Evolutionary conservation across 2,113 vertebrate species (phyloP).

Genomic region (Gavialis gangeticus): DNA sequence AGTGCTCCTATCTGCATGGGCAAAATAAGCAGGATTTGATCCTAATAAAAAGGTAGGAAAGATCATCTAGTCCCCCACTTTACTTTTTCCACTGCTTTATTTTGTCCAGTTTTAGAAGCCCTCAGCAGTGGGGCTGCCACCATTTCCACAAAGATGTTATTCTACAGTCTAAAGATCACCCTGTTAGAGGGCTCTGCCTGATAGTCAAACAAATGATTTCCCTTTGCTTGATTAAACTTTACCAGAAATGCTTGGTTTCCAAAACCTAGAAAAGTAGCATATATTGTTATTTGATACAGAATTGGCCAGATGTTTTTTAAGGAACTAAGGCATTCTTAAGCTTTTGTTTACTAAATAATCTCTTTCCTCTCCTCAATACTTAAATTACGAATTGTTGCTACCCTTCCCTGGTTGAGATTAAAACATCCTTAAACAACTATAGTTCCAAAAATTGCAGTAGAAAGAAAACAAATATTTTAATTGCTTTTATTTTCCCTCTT

Average conservation of each 20-base stretch:
- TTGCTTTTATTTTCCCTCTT: constrained; percentile 63
- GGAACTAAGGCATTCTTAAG: constrained; percentile 76
- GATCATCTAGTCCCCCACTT: not conserved
- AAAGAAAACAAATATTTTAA: constrained; percentile 65
- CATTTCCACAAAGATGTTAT: constrained; percentile 13
- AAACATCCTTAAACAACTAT: constrained; percentile 43
- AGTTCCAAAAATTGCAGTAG: constrained; percentile 45
- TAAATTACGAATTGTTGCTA: constrained; percentile 53
- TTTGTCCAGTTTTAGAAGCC: constrained; percentile 35
- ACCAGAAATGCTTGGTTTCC: constrained; percentile 70
- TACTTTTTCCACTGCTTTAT: constrained; percentile 2
- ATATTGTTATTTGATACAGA: constrained; percentile 64
- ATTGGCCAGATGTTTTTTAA: constrained; percentile 77
- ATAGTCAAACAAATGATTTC: constrained; percentile 54
- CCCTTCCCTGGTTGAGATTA: constrained; percentile 19
- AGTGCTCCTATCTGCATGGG: not conserved
- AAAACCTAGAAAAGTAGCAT: constrained; percentile 56
- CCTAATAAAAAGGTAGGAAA: constrained; percentile 19
- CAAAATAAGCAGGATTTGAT: not conserved
- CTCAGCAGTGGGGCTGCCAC: not conserved
- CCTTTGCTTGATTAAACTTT: constrained; percentile 55
- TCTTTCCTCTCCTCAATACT: constrained; percentile 30
- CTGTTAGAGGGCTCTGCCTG: constrained; percentile 33
- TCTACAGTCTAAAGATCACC: constrained; percentile 17
- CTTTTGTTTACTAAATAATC: constrained; percentile 81